Evolutionary conservation across 2,113 vertebrate genomes (phyloP).

Genomic region (Indicator maculatus): DNA sequence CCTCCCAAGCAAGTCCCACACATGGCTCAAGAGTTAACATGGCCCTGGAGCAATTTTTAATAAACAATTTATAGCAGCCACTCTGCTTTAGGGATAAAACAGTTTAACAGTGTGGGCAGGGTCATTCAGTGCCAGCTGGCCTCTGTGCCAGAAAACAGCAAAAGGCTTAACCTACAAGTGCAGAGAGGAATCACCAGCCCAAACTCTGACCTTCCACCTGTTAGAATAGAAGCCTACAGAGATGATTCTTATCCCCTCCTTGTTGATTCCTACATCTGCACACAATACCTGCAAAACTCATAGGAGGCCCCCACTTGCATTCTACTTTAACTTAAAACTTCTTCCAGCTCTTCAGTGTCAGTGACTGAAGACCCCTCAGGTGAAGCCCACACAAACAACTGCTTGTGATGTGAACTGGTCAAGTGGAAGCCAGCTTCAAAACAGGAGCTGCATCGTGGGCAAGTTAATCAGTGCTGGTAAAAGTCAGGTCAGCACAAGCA

Average conservation of each 20-base stretch:
- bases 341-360: background rate
- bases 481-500: background rate
- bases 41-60: background rate
- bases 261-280: background rate
- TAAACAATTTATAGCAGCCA: background rate
- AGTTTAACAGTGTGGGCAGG: background rate
- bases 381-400: background rate
- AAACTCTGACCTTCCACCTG: background rate
- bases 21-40: background rate
- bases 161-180: background rate
- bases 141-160: background rate
- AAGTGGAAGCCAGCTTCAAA: background rate
- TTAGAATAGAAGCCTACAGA: background rate
- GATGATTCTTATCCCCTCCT: background rate
- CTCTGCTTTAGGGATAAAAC: background rate
- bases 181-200: background rate
- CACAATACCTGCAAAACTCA: background rate
- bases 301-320: background rate
- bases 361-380: background rate
- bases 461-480: background rate
- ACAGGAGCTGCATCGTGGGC: background rate
- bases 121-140: background rate
- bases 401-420: background rate
- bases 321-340: background rate
- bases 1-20: background rate